Evolutionary conservation across 2,888 invertebrate species (phyloP).

Genomic region (Plagodis pulveraria): DNA sequence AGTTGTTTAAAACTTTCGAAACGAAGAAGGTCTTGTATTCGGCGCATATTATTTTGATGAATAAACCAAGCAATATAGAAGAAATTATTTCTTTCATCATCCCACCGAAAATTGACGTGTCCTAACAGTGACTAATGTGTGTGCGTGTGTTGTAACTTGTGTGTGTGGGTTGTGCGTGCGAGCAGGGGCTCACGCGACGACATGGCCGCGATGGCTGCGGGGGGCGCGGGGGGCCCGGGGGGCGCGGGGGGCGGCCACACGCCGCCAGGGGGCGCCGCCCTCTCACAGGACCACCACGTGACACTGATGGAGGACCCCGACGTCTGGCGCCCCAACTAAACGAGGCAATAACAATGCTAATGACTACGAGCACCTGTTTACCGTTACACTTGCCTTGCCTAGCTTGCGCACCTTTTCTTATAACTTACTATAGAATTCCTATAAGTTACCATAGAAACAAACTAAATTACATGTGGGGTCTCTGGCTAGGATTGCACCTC

Average conservation of each 20-base stretch:
- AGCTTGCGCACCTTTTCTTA: neutral
- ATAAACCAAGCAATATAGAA: too few species aligned
- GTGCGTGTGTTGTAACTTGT: slow-evolving; percentile 28
- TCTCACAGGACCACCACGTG: slow-evolving; percentile 87
- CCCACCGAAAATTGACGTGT: too few species aligned
- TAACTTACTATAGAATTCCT: too few species aligned
- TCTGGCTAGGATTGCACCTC: too few species aligned
- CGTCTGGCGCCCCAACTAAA: slow-evolving; percentile 97
- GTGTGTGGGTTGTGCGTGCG: slow-evolving; percentile 31
- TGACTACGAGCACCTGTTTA: neutral
- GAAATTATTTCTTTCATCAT: too few species aligned
- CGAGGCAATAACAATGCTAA: slow-evolving; percentile 52
- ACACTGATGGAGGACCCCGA: slow-evolving; percentile 97
- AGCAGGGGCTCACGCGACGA: slow-evolving; percentile 92
- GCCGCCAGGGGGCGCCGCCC: slow-evolving; percentile 30
- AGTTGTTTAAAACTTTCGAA: too few species aligned
- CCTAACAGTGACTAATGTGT: neutral
- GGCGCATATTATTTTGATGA: too few species aligned
- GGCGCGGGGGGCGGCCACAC: slow-evolving; percentile 62
- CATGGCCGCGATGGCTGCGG: slow-evolving; percentile 92
- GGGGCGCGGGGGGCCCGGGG: slow-evolving; percentile 87
- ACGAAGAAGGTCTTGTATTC: too few species aligned
- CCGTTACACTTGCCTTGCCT: slow-evolving; percentile 1
- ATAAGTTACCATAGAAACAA: too few species aligned
- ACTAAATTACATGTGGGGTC: too few species aligned